Evolutionary conservation across 2,113 vertebrate genomes (phyloP), one percentile per base, ranked within the genome.

Genomic region (Hippocampus comes): DNA sequence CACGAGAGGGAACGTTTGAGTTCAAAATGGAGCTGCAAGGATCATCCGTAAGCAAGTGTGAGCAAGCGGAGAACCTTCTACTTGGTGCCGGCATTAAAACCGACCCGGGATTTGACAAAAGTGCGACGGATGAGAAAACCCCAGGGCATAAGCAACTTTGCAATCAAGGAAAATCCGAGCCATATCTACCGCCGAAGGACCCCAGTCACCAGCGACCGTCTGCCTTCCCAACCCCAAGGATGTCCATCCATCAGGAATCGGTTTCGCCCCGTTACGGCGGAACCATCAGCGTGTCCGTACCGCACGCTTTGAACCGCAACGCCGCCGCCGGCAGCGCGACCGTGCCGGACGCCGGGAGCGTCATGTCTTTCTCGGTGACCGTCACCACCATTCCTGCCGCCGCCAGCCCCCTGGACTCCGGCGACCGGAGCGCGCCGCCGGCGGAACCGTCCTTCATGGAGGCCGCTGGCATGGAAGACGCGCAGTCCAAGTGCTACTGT

Each of bases 281-380:
- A 85, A 95, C 94, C 0, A 96, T 98, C 77, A 98, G 95, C 48
- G 93, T 96, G 88, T 94, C 96, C 75, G 93, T 95, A 72, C 93
- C 95, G 56, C 89, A 94, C 0, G 89, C 93, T 7, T 79, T 92
- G 71, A 93, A 88, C 82, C 93, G 89, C 30, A 86, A 75, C 74
- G 74, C 92, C 1, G 74, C 92, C 1, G 51, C 90, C 49, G 77
- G 87, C 9, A 56, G 76, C 63, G 78, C 84, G 1, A 82, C 89
- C 38, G 75, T 83, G 1, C 71, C 89, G 0, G 86, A 85, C 64
- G 67, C 70, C 0, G 92, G 94, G 56, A 94, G 96, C 42, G 94
- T 99, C 82, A 96, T 99, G 94, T 99, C 97, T 55, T 99, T 99
- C 78, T 99, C 97, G 0, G 97, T 99, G 83, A 99, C 97, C 0